phyloP scores from a whole-genome alignment of 1,140 invertebrate species.

The Chironomus striatipennis region DNA sequence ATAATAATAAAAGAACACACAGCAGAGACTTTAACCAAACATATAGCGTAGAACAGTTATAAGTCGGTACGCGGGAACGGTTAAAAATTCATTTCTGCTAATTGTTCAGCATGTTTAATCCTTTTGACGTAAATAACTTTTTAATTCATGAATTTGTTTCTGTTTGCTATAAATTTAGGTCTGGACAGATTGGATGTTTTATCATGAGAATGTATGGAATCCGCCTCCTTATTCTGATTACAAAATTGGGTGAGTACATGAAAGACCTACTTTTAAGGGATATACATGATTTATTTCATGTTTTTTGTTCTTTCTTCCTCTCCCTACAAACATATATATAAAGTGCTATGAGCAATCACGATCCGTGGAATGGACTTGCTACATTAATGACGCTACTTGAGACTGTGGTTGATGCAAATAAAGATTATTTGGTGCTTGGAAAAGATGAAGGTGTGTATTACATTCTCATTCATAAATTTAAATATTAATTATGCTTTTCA shows the following conservation, averaged over 20 bases:
- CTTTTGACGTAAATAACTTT: background rate
- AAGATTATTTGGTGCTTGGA: constrained; percentile 20
- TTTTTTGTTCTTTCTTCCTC: background rate
- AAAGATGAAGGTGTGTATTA: background rate
- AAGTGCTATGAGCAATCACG: constrained; percentile 53
- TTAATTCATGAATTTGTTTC: background rate
- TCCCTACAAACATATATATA: no score
- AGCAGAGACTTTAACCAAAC: background rate
- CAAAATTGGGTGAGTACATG: constrained; percentile 60
- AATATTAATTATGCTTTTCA: no score
- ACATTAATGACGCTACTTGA: constrained; percentile 64
- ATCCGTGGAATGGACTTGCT: constrained; percentile 70
- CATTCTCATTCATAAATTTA: no score
- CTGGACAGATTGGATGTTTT: constrained; percentile 88
- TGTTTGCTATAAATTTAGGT: constrained; percentile 45
- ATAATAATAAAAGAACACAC: background rate
- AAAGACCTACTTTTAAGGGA: constrained; percentile 24
- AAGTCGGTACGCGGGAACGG: constrained; percentile 15
- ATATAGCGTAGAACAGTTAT: constrained; percentile 18
- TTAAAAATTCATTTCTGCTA: constrained; percentile 17
- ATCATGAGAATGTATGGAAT: constrained; percentile 72
- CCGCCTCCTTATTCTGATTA: constrained; percentile 74
- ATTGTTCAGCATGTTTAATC: constrained; percentile 16
- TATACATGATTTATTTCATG: background rate
- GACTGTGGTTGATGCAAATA: constrained; percentile 49